phyloP scores from a whole-genome alignment of 2,797 vertebrate genomes.

The Poecilia picta region DNA sequence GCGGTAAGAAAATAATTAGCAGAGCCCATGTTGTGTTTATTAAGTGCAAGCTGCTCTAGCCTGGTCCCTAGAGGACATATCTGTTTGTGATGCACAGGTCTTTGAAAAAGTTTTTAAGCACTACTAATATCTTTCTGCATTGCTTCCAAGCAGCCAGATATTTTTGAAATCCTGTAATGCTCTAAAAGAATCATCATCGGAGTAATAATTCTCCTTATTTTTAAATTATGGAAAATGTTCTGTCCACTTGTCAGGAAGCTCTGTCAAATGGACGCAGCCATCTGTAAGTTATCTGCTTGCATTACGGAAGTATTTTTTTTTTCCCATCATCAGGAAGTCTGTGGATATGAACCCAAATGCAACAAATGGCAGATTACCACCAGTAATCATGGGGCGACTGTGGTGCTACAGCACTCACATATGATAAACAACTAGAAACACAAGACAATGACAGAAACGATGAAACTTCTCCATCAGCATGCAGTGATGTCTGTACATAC shows the following conservation, averaged over 20 bases:
- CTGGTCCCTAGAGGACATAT: conserved; percentile 43
- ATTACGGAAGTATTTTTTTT: not conserved
- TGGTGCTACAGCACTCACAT: not conserved
- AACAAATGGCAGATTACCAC: not conserved
- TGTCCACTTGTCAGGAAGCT: too few species aligned
- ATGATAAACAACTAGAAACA: not conserved
- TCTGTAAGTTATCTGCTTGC: not conserved
- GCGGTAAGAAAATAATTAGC: conserved; percentile 61
- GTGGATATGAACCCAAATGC: not conserved
- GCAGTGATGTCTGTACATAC: not conserved
- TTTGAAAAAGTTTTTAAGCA: conserved; percentile 32
- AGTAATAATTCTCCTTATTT: not conserved
- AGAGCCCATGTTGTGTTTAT: conserved; percentile 55
- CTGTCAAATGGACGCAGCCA: not conserved
- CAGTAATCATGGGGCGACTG: not conserved
- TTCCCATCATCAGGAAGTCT: not conserved
- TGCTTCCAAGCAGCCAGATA: not conserved
- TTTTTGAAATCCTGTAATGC: not conserved
- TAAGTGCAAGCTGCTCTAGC: conserved; percentile 42
- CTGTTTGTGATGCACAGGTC: conserved; percentile 31
- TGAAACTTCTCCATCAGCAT: not conserved
- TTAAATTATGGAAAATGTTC: not conserved
- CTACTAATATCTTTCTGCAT: not conserved
- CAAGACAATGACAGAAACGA: not conserved
- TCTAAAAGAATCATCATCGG: not conserved